Conservation (phyloP, 1,140 invertebrate genomes). For the Scaptomyza montana region DNA sequence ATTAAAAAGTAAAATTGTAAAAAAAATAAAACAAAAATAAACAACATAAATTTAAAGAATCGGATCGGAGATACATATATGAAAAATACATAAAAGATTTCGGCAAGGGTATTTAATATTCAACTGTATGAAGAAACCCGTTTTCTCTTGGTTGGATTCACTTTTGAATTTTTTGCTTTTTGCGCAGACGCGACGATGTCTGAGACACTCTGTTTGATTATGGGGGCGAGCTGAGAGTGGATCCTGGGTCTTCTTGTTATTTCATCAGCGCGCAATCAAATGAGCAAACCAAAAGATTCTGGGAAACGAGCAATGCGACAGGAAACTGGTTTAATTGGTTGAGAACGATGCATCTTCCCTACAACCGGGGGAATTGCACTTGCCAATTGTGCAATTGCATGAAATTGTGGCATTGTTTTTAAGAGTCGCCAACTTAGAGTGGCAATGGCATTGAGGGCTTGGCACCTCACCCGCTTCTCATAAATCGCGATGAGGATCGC, state of each 20-base stretch:
- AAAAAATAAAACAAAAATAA: no score
- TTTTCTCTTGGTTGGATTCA: background rate
- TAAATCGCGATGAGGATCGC: constrained; percentile 62
- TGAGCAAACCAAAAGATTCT: constrained; percentile 37
- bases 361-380: no score
- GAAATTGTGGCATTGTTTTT: constrained; percentile 38
- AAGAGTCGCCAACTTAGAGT: constrained; percentile 14
- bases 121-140: background rate
- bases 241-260: constrained; percentile 50
- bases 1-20: no score
- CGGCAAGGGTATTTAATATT: background rate
- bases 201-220: constrained; percentile 56
- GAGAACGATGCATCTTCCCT: constrained; percentile 42
- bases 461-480: constrained; percentile 15
- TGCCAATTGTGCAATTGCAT: constrained; percentile 27
- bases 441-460: constrained; percentile 17
- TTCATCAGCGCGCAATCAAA: constrained; percentile 63
- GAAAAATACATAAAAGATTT: background rate
- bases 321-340: constrained; percentile 76
- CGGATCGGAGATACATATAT: no score
- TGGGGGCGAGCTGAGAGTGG: constrained; percentile 48
- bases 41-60: no score
- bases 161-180: constrained; percentile 23
- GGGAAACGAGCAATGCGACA: constrained; percentile 50
- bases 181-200: constrained; percentile 39